Evolutionary conservation across 2,113 vertebrate species (phyloP), one percentile per base, ranked within the genome.

Genomic region (Malurus cyaneus): DNA sequence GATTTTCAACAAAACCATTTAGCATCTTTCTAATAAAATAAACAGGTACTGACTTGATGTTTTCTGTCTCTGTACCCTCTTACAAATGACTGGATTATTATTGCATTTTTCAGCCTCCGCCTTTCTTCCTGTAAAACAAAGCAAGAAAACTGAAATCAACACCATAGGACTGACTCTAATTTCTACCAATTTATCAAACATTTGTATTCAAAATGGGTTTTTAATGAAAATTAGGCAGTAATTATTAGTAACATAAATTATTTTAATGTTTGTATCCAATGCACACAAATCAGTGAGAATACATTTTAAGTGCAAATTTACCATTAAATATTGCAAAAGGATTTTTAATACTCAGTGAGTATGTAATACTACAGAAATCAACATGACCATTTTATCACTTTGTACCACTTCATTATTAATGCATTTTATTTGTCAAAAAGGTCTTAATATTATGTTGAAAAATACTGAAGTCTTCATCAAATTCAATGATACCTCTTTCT

Each of bases 81-180:
- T 79, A 99, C 98, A 96, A 99, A 99, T 18, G 99, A 99, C 97
- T 99, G 99, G 92, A 99, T 99, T 88, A 99, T 98, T 91, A 99
- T 97, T 89, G 99, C 98, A 97, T 99, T 99, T 98, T 99, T 99
- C 96, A 99, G 92, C 82, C 99, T 98, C 96, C 98, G 98, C 54
- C 99, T 98, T 97, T 99, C 99, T 98, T 99, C 99, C 99, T 98
- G 86, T 79, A 94, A 94, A 92, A 89, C 8, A 64, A 72, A 95
- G 49, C 12, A 61, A 84, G 70, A 92, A 94, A 76, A 88, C 3
- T 4, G 8, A 89, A 91, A 91, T 88, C 39, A 91, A 32, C 16
- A 23, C 4, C 57, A 34, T 4, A 57, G 46, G 71, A 80, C 8
- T 36, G 20, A 85, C 8, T 49, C n/a, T 12, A 11, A 74, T 71